These are phyloP conservation scores for Eupithecia subumbrata DNA, from an alignment of 2,888 invertebrate species.

Conservation along the genomic window DNA sequence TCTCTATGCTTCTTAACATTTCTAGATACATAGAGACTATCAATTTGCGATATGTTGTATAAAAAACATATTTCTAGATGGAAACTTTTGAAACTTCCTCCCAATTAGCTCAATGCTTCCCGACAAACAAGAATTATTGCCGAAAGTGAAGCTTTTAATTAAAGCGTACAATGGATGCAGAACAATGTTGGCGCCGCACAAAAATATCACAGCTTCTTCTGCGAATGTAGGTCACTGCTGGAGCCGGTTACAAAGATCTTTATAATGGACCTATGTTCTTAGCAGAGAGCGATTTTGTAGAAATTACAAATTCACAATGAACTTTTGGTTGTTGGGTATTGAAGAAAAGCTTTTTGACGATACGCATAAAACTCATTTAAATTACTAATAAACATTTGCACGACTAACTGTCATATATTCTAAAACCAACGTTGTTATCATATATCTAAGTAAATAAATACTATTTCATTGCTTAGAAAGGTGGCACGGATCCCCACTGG, in stretches of 20 bases:
- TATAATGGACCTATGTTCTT: conserved; percentile 50
- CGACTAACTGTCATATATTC: no score
- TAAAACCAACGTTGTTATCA: no score
- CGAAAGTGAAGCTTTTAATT: conserved; percentile 61
- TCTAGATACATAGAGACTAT: neutral
- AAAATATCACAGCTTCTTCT: conserved; percentile 71
- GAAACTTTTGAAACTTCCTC: conserved; percentile 3
- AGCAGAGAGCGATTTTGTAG: conserved; percentile 35
- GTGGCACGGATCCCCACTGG: no score
- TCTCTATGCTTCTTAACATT: neutral
- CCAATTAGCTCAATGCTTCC: conserved; percentile 26
- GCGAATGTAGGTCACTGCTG: conserved; percentile 73
- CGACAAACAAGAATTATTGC: conserved; percentile 32
- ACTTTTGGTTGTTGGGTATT: no score
- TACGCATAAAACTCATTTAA: no score
- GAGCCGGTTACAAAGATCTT: conserved; percentile 70
- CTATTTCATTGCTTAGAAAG: no score
- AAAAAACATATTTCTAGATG: conserved; percentile 3
- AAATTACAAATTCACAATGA: neutral
- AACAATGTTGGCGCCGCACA: conserved; percentile 69
- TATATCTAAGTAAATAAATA: no score
- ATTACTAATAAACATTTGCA: no score
- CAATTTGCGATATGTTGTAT: neutral
- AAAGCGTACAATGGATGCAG: conserved; percentile 57
- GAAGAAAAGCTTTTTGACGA: no score